Conservation (phyloP, 2,113 vertebrate species). For the Chaenogobius annularis region DNA sequence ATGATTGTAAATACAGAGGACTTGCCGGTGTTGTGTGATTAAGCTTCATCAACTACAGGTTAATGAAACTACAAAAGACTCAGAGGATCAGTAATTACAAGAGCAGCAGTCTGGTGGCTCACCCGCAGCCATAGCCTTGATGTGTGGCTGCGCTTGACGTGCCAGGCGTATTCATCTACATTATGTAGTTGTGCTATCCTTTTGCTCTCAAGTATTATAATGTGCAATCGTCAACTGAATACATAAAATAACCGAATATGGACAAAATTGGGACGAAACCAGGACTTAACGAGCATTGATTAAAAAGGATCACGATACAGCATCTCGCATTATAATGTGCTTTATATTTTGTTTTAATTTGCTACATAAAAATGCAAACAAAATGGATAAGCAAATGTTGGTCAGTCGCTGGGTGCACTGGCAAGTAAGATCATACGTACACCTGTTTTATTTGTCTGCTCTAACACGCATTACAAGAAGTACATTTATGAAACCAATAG, state of each 20-base stretch:
- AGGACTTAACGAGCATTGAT: neutral
- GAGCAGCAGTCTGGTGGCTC: conserved; percentile 32
- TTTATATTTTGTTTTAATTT: no score
- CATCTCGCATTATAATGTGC: no score
- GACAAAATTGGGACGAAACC: neutral
- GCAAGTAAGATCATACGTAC: no score
- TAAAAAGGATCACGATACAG: no score
- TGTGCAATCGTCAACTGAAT: no score
- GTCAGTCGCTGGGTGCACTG: no score
- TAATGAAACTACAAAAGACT: conserved; percentile 76
- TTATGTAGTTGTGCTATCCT: neutral
- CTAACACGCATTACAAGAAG: no score
- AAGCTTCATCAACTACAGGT: conserved; percentile 73
- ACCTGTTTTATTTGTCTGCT: no score
- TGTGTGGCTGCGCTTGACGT: neutral
- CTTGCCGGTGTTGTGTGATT: conserved; percentile 65
- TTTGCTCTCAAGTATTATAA: neutral
- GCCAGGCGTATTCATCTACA: neutral
- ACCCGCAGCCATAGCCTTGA: neutral
- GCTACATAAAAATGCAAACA: no score
- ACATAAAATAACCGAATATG: no score
- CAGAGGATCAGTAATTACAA: conserved; percentile 68
- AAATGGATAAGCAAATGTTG: no score
- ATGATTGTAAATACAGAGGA: conserved; percentile 59
- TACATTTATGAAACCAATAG: no score